Evolutionary conservation across 2,888 invertebrate genomes (phyloP).

Genomic region (Blera fallax): DNA sequence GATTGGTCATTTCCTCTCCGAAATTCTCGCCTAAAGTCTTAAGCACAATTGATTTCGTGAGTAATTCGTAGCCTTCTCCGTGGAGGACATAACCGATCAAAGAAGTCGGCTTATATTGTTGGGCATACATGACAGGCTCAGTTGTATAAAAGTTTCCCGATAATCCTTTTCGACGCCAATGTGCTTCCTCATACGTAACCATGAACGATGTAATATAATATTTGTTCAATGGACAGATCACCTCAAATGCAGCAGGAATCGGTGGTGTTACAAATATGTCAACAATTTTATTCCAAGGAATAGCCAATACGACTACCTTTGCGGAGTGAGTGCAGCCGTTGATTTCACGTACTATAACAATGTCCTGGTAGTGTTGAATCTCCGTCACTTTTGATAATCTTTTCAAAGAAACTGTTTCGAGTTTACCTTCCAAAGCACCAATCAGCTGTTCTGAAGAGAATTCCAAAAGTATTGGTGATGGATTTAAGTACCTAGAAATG

Average conservation of each 20-base stretch:
- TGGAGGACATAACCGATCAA: slow-evolving; percentile 76
- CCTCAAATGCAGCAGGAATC: slow-evolving; percentile 75
- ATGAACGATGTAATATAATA: slow-evolving; percentile 76
- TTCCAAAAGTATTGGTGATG: slow-evolving; percentile 75
- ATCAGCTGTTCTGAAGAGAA: slow-evolving; percentile 76
- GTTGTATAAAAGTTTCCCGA: slow-evolving; percentile 77
- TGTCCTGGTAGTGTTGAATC: slow-evolving; percentile 77
- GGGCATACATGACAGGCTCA: slow-evolving; percentile 76
- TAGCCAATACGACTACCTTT: slow-evolving; percentile 77
- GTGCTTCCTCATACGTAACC: slow-evolving; percentile 75
- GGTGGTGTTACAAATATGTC: slow-evolving; percentile 76
- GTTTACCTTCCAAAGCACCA: slow-evolving; percentile 67
- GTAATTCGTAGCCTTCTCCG: slow-evolving; percentile 69
- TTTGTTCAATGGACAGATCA: slow-evolving; percentile 27
- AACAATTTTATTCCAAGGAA: slow-evolving; percentile 77
- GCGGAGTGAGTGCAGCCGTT: slow-evolving; percentile 73
- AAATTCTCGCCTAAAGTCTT: slow-evolving; percentile 75
- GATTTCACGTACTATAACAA: slow-evolving; percentile 76
- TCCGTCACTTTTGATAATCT: slow-evolving; percentile 73
- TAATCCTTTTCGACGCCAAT: slow-evolving; percentile 77
- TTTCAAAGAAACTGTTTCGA: slow-evolving; percentile 73
- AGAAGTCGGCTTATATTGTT: slow-evolving; percentile 73
- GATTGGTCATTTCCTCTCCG: slow-evolving; percentile 77
- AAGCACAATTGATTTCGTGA: slow-evolving; percentile 73
- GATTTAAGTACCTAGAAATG: slow-evolving; percentile 75